Evolutionary conservation across 2,113 vertebrate genomes (phyloP).

Genomic region (Sander vitreus): DNA sequence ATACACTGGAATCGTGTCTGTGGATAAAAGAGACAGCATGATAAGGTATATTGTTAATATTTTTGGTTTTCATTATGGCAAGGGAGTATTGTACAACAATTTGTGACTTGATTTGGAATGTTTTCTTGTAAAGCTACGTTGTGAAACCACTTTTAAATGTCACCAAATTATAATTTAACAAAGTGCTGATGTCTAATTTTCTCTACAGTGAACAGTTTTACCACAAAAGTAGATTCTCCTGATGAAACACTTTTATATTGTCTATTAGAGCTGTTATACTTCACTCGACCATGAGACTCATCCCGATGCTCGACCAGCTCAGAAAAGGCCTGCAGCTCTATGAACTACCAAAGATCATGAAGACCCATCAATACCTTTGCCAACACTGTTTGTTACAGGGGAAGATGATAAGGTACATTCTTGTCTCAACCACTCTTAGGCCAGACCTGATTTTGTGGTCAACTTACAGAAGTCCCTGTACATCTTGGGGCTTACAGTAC

Average conservation of each 20-base stretch:
- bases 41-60: conserved; percentile 5
- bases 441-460: no score
- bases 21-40: conserved; percentile 4
- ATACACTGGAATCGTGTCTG: no score
- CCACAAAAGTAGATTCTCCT: background rate
- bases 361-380: conserved; percentile 1
- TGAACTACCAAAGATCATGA: conserved; percentile 10
- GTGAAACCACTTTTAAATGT: background rate
- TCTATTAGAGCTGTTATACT: conserved; percentile 3
- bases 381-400: conserved; percentile 10
- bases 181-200: background rate
- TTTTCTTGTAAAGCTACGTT: background rate
- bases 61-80: conserved; percentile 12
- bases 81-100: background rate
- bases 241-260: background rate
- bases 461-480: no score
- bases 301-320: conserved; percentile 9
- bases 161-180: background rate
- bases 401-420: conserved; percentile 18
- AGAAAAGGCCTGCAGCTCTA: conserved; percentile 14
- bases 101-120: background rate
- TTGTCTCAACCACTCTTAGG: background rate
- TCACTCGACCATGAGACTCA: conserved; percentile 11
- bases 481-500: no score
- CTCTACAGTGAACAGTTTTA: background rate